phyloP scores from a whole-genome alignment of 1,140 invertebrate species.

The Rhagoletis pomonella region DNA sequence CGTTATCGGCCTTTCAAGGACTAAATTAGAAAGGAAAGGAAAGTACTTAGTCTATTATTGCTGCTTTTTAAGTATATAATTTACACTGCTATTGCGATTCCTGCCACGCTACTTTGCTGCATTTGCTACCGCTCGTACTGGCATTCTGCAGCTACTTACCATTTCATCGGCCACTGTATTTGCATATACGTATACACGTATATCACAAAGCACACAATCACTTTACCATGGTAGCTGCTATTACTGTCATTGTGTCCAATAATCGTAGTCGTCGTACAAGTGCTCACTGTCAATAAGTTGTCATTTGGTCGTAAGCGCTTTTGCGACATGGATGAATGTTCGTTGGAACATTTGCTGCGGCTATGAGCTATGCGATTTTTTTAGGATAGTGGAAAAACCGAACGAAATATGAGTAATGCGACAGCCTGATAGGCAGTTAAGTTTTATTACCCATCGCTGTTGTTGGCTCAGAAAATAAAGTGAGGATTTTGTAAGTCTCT shows the following conservation, averaged over 20 bases:
- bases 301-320: conserved; percentile 48
- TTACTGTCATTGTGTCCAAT: conserved; percentile 43
- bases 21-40: no score
- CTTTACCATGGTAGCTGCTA: conserved; percentile 32
- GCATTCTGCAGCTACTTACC: not conserved
- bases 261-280: conserved; percentile 51
- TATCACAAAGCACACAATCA: not conserved
- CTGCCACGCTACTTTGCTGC: not conserved
- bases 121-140: not conserved
- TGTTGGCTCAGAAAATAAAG: no score
- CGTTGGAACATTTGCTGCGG: not conserved
- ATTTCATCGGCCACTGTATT: not conserved
- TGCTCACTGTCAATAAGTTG: conserved; percentile 53
- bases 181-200: not conserved
- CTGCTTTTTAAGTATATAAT: conserved; percentile 38
- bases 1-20: no score
- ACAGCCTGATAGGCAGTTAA: not conserved
- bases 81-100: not conserved
- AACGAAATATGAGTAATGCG: not conserved
- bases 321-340: not conserved
- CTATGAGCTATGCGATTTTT: not conserved
- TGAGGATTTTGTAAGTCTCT: no score
- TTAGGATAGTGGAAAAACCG: no score
- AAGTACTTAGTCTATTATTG: not conserved
- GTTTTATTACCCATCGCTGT: no score